phyloP scores from a whole-genome alignment of 1,140 invertebrate species.

The Mactra quadrangularis region DNA sequence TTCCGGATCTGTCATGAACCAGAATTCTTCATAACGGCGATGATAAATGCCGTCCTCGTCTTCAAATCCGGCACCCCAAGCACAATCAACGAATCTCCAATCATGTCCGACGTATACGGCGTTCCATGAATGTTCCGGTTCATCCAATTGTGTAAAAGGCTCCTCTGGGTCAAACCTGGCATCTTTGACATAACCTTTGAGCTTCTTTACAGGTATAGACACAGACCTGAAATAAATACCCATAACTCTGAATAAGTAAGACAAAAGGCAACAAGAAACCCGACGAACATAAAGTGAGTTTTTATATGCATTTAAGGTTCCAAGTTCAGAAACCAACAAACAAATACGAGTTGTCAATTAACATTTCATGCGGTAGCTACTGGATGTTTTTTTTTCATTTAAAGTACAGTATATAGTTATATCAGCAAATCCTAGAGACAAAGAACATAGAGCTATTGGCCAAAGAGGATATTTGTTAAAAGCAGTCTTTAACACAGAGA shows the following conservation, averaged over 20 bases:
- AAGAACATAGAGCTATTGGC: too few relatives aligned
- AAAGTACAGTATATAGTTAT: too few relatives aligned
- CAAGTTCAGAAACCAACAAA: too few relatives aligned
- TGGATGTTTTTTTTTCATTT: too few relatives aligned
- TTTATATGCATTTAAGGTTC: too few relatives aligned
- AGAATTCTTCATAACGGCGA: slow-evolving; percentile 75
- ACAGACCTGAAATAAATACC: slow-evolving; percentile 53
- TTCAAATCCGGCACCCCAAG: slow-evolving; percentile 83
- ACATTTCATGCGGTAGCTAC: too few relatives aligned
- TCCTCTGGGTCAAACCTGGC: slow-evolving; percentile 98
- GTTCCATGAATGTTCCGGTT: slow-evolving; percentile 76
- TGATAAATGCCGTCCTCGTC: slow-evolving; percentile 66
- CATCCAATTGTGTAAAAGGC: slow-evolving; percentile 97
- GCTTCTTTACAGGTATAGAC: slow-evolving; percentile 64
- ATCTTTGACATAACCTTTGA: slow-evolving; percentile 95
- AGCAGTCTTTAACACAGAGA: too few relatives aligned
- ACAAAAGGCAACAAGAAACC: too few relatives aligned
- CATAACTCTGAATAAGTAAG: neutral
- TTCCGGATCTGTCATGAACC: slow-evolving; percentile 85
- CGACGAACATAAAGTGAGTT: too few relatives aligned
- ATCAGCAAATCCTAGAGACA: too few relatives aligned
- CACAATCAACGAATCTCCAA: slow-evolving; percentile 80
- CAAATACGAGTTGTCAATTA: too few relatives aligned
- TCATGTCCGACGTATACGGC: slow-evolving; percentile 72
- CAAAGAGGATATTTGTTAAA: too few relatives aligned